These are phyloP conservation scores for Lasiurus cinereus DNA, from an alignment of 2,113 vertebrate species.

Conservation along the genomic window DNA sequence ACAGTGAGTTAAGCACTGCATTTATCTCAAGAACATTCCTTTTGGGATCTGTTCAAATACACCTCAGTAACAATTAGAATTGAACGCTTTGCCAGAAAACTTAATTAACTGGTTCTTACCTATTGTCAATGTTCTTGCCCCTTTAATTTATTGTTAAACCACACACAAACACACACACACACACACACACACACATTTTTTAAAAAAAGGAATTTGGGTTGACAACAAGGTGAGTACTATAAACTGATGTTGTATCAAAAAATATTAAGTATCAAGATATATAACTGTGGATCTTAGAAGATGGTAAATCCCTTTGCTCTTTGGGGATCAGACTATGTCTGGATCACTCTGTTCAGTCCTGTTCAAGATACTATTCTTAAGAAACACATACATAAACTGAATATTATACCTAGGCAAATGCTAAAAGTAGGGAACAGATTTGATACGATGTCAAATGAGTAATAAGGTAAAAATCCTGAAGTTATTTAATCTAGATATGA, in stretches of 20 bases:
- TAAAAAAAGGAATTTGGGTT: background rate
- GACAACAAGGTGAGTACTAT: background rate
- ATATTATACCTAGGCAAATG: background rate
- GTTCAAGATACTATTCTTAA: background rate
- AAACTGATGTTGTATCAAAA: background rate
- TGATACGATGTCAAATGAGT: background rate
- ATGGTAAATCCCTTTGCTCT: background rate
- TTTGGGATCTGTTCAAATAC: background rate
- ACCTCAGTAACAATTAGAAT: background rate
- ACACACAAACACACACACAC: background rate
- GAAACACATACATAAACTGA: background rate
- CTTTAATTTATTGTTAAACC: background rate
- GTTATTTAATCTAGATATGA: background rate
- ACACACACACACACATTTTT: background rate
- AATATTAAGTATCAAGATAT: background rate
- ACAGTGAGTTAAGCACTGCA: background rate
- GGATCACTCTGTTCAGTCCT: background rate
- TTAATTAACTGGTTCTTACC: conserved; percentile 23
- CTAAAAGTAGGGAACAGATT: background rate
- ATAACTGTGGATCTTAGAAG: background rate
- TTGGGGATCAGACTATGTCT: background rate
- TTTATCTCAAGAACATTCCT: background rate
- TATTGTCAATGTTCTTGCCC: background rate
- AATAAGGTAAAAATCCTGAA: background rate
- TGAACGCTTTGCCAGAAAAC: background rate